Conservation (phyloP, 2,888 invertebrate species). For the Dryadula phaetusa region DNA sequence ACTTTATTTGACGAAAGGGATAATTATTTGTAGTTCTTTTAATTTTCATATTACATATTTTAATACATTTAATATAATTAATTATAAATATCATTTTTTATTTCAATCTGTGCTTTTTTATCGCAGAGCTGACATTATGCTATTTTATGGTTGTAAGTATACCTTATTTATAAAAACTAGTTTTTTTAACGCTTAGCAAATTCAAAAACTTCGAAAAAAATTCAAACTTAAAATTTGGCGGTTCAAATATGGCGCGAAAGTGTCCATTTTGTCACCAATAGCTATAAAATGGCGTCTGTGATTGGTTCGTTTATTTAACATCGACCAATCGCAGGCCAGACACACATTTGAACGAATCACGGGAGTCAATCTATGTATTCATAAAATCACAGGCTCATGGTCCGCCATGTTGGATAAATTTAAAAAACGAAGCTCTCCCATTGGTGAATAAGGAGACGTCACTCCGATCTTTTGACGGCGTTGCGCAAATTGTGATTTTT, state of each 20-base stretch:
- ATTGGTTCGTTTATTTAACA: constrained; percentile 57
- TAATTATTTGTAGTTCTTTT: no score
- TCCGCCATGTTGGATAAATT: constrained; percentile 73
- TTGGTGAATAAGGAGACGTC: constrained; percentile 76
- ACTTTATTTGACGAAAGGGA: no score
- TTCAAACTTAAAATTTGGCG: constrained; percentile 56
- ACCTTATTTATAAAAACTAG: constrained; percentile 7
- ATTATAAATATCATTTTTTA: background rate
- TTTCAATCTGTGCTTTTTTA: background rate
- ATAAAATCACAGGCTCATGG: constrained; percentile 55
- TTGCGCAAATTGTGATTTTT: constrained; percentile 81
- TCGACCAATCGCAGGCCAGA: constrained; percentile 56
- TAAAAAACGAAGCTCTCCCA: constrained; percentile 60
- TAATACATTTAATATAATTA: no score
- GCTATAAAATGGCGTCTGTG: constrained; percentile 47
- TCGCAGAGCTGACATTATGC: background rate
- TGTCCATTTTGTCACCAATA: constrained; percentile 44
- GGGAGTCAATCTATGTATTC: constrained; percentile 55
- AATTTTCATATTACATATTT: no score
- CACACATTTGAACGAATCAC: constrained; percentile 65
- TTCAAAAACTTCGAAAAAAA: constrained; percentile 24
- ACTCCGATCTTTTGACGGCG: constrained; percentile 75
- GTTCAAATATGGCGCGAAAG: constrained; percentile 59
- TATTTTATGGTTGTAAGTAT: background rate
- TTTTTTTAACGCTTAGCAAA: background rate